Base-by-base conservation (phyloP, 2,797 vertebrate genomes). In the Mallotus villosus region DNA sequence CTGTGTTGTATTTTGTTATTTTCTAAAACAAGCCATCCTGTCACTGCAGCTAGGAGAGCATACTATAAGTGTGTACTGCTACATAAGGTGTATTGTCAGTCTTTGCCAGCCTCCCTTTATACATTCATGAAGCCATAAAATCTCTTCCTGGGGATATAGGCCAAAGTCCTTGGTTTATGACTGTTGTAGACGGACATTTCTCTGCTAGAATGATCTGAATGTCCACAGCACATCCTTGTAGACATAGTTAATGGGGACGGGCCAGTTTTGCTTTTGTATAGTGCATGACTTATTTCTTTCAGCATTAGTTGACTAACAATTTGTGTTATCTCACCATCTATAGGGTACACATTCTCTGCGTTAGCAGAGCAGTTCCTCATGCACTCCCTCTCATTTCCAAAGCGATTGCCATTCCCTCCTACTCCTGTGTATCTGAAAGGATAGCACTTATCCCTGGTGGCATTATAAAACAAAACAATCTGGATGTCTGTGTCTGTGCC, bases 351-450 rank as follows among this genome's bases (percentile, higher is more conserved):
- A 0, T 1, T 0, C 3, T 80, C 81, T 25, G 60, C 76, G 1
- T 19, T 82, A 2, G 0, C 0, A 0, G 91, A 92, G 72, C 92
- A 94, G 82, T 88, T 93, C 72, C 81, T 89, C 17, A 90, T 80
- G 74, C 82, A 89, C 0, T 90, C 70, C 63, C 2, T 85, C 63
- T 92, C 92, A 59, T 49, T 85, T 11, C 0, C 0, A 63, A 94
- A 93, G 2, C 85, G 84, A 79, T 93, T 94, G 5, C 0, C 74
- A 70, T 91, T 94, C 55, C 92, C 93, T 71, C 85, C 90, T 24
- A 63, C 0, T 22, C 89, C 88, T 21, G 58, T 63, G 81, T 84
- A 94, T 25, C 84, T 2, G 77, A 93, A 94, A 0, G 83, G 87
- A 17, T 14, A 74, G 74, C 92, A 94, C 53, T 5, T 70, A 63